Percentiles rank a stretch among this genome's conserved stretches.
Evolutionary conservation across 2,113 vertebrate genomes (phyloP).

Genomic region (Rattus rattus): DNA sequence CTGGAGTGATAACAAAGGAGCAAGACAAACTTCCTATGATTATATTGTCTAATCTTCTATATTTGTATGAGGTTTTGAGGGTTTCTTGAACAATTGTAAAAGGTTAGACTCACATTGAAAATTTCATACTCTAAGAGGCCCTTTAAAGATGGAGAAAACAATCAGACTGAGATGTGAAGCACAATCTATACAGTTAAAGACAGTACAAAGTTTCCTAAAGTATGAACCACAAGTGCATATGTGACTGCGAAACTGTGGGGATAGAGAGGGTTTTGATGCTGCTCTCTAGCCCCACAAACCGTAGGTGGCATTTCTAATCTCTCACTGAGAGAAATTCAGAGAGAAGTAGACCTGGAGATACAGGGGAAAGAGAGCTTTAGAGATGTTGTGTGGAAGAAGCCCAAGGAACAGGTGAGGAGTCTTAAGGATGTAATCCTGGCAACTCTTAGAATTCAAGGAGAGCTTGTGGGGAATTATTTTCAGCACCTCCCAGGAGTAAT

Average conservation of each 20-base stretch:
- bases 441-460: background rate
- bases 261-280: fast-evolving
- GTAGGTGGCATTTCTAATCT: fast-evolving
- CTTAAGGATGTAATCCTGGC: background rate
- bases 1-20: background rate
- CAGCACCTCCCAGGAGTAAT: background rate
- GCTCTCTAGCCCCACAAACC: fast-evolving
- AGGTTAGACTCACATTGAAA: background rate
- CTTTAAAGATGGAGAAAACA: background rate
- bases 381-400: background rate
- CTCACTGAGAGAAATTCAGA: background rate
- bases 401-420: background rate
- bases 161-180: background rate
- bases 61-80: background rate
- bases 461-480: background rate
- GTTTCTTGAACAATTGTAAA: background rate
- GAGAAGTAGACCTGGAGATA: background rate
- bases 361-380: background rate
- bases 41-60: background rate
- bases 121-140: background rate
- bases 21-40: background rate
- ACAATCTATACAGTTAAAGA: background rate
- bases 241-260: fast-evolving
- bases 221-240: fast-evolving
- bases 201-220: background rate